A percentile compares a stretch with the other conserved stretches of the same genome.
phyloP scores from a whole-genome alignment of 2,797 vertebrate genomes.

The Coracias cyanogaster region DNA sequence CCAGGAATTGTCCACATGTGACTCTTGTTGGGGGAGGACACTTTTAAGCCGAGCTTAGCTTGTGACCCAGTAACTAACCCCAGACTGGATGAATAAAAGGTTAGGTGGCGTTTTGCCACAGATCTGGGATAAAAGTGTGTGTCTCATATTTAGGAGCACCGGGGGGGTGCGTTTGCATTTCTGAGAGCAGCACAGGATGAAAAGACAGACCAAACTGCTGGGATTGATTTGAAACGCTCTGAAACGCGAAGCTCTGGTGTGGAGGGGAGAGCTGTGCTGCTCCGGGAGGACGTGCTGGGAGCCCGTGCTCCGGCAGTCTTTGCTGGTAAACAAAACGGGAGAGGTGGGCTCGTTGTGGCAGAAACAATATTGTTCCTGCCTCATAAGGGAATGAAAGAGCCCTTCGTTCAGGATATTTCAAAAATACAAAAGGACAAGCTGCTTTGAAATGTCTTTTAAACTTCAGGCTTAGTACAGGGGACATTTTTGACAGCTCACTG shows the following conservation, averaged over 20 bases:
- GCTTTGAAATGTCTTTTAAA: background rate
- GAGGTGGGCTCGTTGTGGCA: background rate
- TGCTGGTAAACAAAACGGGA: background rate
- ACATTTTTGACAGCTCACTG: background rate
- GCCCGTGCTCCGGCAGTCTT: background rate
- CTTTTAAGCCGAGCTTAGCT: background rate
- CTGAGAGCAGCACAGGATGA: background rate
- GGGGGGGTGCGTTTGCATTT: conserved; percentile 22
- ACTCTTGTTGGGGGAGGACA: background rate
- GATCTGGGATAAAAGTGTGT: background rate
- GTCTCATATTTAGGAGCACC: background rate
- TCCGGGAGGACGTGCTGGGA: accelerated
- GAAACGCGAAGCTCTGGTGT: background rate
- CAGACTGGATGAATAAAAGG: background rate
- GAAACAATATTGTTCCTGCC: background rate
- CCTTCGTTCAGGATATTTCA: background rate
- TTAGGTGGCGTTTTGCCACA: background rate
- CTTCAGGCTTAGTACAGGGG: background rate
- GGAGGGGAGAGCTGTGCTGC: background rate
- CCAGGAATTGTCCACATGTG: background rate
- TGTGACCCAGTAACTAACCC: background rate
- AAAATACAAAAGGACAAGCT: background rate
- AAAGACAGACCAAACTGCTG: background rate
- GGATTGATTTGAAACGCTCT: background rate
- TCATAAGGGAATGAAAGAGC: background rate